Evolutionary conservation across 2,888 invertebrate species (phyloP).

Genomic region (Idaea biselata): DNA sequence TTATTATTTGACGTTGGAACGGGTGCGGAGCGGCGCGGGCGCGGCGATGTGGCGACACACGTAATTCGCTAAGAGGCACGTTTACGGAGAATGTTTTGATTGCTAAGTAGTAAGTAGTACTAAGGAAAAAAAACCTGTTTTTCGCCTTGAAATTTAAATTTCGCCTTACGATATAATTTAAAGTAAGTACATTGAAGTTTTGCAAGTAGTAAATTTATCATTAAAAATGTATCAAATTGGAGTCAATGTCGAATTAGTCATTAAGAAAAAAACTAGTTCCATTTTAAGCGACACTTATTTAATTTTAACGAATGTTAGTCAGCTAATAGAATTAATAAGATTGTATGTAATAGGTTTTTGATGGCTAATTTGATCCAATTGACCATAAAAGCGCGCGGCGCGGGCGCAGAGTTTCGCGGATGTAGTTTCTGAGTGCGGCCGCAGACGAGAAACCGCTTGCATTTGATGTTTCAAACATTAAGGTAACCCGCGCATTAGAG

Average conservation of each 20-base stretch:
- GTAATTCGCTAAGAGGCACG: slow-evolving; percentile 28
- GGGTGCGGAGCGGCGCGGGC: background rate
- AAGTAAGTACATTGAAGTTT: background rate
- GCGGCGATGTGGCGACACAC: background rate
- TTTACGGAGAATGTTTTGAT: slow-evolving; percentile 27
- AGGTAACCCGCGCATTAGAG: too few species aligned
- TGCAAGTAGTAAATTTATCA: background rate
- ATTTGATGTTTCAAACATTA: too few species aligned
- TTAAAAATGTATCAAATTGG: background rate
- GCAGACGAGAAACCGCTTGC: background rate
- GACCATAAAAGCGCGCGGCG: slow-evolving; percentile 12
- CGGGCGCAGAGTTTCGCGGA: background rate
- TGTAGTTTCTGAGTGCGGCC: background rate
- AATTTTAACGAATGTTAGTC: slow-evolving; percentile 4
- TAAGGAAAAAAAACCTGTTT: background rate
- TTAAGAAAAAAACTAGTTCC: slow-evolving; percentile 7
- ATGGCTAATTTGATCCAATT: slow-evolving; percentile 20
- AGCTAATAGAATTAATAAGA: slow-evolving; percentile 2
- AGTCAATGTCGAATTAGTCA: slow-evolving; percentile 5
- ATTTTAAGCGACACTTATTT: slow-evolving; percentile 6
- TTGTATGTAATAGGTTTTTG: slow-evolving; percentile 18
- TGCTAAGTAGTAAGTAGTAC: slow-evolving; percentile 16
- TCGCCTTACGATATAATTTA: slow-evolving; percentile 20
- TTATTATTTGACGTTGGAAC: background rate
- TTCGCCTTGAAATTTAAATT: slow-evolving; percentile 27